Conservation (phyloP, 2,113 vertebrate species). For the Serilophus lunatus region DNA sequence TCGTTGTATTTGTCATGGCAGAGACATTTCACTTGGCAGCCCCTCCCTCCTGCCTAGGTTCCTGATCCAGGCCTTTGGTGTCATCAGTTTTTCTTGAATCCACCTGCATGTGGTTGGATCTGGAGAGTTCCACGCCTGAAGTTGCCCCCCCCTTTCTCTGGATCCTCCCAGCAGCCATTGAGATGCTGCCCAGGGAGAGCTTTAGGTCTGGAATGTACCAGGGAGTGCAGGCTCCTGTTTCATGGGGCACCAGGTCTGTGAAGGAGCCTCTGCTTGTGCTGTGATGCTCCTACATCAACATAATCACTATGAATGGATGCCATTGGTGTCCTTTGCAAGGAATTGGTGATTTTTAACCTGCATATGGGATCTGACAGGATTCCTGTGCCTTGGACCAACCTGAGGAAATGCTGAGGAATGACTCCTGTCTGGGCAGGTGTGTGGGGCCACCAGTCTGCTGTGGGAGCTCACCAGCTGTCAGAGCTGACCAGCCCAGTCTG, state of each 20-base stretch:
- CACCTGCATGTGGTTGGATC: background rate
- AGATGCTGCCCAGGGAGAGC: background rate
- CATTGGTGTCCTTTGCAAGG: background rate
- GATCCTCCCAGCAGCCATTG: background rate
- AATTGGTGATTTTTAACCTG: background rate
- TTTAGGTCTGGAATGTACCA: background rate
- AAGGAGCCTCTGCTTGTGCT: background rate
- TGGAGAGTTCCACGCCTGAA: background rate
- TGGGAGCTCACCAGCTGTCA: background rate
- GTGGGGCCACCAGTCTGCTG: background rate
- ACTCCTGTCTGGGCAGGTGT: background rate
- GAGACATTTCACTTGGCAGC: background rate
- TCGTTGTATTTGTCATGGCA: background rate
- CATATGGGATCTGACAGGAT: fast-evolving
- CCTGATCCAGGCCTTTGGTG: background rate
- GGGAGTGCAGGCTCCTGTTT: background rate
- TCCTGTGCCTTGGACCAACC: background rate
- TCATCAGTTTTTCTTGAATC: background rate
- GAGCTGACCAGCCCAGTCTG: background rate
- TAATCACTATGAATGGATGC: background rate
- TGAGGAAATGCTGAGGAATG: background rate
- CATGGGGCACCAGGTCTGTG: background rate
- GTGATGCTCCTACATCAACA: background rate
- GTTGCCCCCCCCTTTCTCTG: background rate
- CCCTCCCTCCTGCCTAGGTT: background rate